Base-by-base conservation (phyloP, 1,140 invertebrate genomes). In the Diploscapter pachys region DNA sequence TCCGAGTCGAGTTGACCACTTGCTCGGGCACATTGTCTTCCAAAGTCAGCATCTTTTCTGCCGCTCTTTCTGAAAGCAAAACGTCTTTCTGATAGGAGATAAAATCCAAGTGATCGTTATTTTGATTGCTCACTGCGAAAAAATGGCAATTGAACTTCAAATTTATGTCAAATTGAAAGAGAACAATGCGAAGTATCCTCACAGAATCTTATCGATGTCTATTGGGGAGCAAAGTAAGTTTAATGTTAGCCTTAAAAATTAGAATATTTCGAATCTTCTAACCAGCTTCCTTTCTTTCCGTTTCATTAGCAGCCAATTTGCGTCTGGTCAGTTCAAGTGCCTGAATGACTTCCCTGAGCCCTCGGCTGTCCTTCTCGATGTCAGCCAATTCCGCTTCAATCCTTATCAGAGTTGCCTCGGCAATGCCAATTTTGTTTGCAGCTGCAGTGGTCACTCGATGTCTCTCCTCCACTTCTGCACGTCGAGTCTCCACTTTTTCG, bases 1-100 rank as follows among this genome's bases (percentile, higher is more conserved):
- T 66, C 5, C 70, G 63, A 11, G 83, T 72, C 56, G 71, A 57
- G 49, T 64, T 53, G 6, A 72, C 79, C 50, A 80, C 71, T 5
- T 49, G 51, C 4, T 48, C 67, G 5, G 73, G 57, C 54, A 72
- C 69, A 3, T 81, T 54, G 49, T 82, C 82, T 53, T 79, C 82
- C 72, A 82, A 69, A 9, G 64, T 65, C 8, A 74, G 64, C 65
- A 74, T 74, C 48, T 74, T 74, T 67, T 74, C 73, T 48, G 73
- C 64, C 4, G 66, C 64, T 53, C 73, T 11, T 11, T 74, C 73
- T 31, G 31, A 31, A 31, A 31, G 31, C 31, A 31, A 31, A 3
- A 59, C 56, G 11, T 70, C 68, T 61, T 70, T 70, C 62, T 31
- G 31, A 31, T 31, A 31, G 31, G 31, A 31, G 31, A 31, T 31